Base-by-base conservation (phyloP, 1,140 invertebrate genomes). In the Zaprionus gabonicus region DNA sequence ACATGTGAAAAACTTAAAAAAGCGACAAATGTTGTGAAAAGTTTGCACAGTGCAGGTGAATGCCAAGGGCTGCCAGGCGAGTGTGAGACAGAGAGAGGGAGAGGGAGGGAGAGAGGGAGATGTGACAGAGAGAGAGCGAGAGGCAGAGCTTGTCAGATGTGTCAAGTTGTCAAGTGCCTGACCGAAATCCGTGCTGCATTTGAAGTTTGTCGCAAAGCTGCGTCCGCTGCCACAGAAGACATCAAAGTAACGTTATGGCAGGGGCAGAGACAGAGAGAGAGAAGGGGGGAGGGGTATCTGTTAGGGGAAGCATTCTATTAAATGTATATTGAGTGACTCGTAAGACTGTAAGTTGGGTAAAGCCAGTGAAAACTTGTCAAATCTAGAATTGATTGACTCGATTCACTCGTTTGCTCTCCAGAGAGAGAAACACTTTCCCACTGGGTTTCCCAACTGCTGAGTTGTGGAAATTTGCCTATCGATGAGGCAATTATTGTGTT, bases 1-100 rank as follows among this genome's bases (percentile, higher is more conserved):
- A 67, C 64, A 67, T 28, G 53, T 67, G 64, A 28, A 53, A 66
- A 67, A 55, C 63, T 66, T 55, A 55, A 66, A 55, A n/a, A 66
- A 66, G 36, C 34, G 36, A 34, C 15, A 68, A 49, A 58, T 58
- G 23, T 34, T 41, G n/a, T 73, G 49, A 34, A 68, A 74, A 63
- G 36, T 69, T 68, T 36, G 20, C 28, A 12, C 51, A 46, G 41
- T 70, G 71, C 66, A 63, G 66, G 31, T 56, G 38, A 56, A 62
- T 36, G 46, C 46, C 46, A 51, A 25, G 46, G 46, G 9, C 9
- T 49, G 12, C 12, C 46, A 17, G 5, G n/a, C 7, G 2, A 31
- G 28, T 31, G 28, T 31, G 7, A 31, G 28, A 31, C 46, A 41
- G 15, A 41, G 38, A n/a, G 38, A n/a, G 38, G 1, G 15, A 2